Percentiles rank a stretch among this genome's conserved stretches.
phyloP scores from a whole-genome alignment of 2,113 vertebrate genomes.

The Oceanodroma tethys region DNA sequence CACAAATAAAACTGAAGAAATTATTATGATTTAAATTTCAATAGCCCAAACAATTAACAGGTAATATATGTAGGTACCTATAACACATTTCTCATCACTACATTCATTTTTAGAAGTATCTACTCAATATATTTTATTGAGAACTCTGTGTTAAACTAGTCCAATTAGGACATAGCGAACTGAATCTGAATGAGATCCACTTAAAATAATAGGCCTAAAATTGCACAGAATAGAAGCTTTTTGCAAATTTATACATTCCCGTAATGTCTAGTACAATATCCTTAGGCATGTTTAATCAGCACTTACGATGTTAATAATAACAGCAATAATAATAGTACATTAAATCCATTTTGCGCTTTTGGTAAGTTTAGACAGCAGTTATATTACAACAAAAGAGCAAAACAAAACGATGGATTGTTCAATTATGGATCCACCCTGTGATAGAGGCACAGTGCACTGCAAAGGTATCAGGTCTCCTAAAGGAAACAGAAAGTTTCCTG shows the following conservation, averaged over 20 bases:
- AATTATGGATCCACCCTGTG: background rate
- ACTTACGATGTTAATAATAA: constrained; percentile 59
- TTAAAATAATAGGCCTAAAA: constrained; percentile 77
- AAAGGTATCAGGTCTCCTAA: background rate
- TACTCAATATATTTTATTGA: constrained; percentile 49
- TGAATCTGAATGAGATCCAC: constrained; percentile 72
- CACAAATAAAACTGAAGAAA: background rate
- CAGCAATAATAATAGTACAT: constrained; percentile 67
- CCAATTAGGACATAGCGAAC: constrained; percentile 71
- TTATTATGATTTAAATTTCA: background rate
- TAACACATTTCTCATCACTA: background rate
- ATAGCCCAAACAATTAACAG: background rate
- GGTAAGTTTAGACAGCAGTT: constrained; percentile 47
- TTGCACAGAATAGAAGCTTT: constrained; percentile 76
- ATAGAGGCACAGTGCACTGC: background rate
- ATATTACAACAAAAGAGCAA: constrained; percentile 27
- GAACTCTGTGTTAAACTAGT: constrained; percentile 57
- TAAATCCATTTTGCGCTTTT: constrained; percentile 46
- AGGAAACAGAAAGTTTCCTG: background rate
- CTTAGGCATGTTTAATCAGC: constrained; percentile 74
- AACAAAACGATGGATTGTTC: background rate
- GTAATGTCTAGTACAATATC: constrained; percentile 80
- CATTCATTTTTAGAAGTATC: constrained; percentile 31
- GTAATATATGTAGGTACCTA: background rate
- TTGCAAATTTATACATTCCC: constrained; percentile 74